Conservation (phyloP, 2,888 invertebrate species). For the Thyatira batis region DNA sequence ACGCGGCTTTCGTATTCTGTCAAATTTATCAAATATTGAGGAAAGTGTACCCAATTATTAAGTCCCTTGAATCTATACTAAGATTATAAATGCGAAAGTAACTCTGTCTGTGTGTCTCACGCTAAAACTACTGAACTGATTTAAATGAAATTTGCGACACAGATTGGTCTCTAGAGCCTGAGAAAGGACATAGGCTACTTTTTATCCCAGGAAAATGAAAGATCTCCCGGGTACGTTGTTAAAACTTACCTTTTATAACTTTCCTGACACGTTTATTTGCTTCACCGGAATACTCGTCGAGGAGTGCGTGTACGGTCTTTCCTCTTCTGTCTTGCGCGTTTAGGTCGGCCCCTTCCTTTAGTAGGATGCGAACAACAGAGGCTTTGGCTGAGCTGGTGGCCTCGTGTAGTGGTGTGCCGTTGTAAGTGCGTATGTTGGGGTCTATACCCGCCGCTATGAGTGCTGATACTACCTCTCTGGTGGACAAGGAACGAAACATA, state of each 20-base stretch:
- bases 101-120: no score
- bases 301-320: constrained; percentile 92
- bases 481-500: background rate
- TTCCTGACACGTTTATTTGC: constrained; percentile 93
- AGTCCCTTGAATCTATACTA: no score
- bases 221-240: no score
- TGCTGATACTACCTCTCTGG: constrained; percentile 90
- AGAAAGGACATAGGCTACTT: no score
- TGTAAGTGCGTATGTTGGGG: constrained; percentile 92
- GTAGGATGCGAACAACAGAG: constrained; percentile 90
- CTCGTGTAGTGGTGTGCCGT: constrained; percentile 96
- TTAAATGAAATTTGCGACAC: no score
- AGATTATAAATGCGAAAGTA: no score
- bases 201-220: no score
- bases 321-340: constrained; percentile 89
- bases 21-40: constrained; percentile 12
- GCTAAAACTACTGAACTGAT: no score
- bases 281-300: constrained; percentile 94
- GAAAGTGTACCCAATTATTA: no score
- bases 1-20: constrained; percentile 60
- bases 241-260: constrained; percentile 90
- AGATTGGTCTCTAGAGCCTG: no score
- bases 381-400: constrained; percentile 96
- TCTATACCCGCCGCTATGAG: constrained; percentile 92
- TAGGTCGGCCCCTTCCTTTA: constrained; percentile 92